phyloP scores from a whole-genome alignment of 2,888 invertebrate species.

The Noctua pronuba region DNA sequence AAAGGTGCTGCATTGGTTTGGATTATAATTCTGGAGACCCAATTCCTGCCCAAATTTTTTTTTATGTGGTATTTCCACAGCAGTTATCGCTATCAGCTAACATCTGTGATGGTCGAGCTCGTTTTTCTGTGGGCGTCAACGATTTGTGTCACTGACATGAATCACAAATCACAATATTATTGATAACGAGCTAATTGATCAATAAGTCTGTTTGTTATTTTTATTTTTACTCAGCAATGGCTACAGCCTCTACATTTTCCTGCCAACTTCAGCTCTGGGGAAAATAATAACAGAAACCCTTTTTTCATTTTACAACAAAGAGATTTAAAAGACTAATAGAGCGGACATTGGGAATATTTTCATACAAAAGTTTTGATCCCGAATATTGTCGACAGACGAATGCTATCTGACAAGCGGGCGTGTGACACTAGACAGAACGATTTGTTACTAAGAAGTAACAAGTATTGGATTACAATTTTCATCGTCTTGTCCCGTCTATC shows the following conservation, averaged over 20 bases:
- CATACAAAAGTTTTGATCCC: too few relatives aligned
- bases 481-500: too few relatives aligned
- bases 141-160: slow-evolving; percentile 31
- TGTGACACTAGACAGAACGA: too few relatives aligned
- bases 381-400: too few relatives aligned
- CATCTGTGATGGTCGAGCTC: slow-evolving; percentile 59
- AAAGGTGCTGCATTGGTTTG: too few relatives aligned
- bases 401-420: too few relatives aligned
- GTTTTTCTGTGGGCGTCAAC: slow-evolving; percentile 64
- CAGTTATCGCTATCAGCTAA: slow-evolving; percentile 28
- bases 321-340: too few relatives aligned
- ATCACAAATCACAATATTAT: slow-evolving; percentile 41
- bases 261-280: background rate
- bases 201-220: slow-evolving; percentile 2
- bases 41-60: background rate
- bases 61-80: slow-evolving; percentile 4
- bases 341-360: too few relatives aligned
- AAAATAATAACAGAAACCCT: background rate
- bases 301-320: background rate
- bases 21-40: background rate
- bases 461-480: too few relatives aligned
- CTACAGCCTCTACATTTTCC: background rate
- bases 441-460: too few relatives aligned
- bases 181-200: slow-evolving; percentile 22
- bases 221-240: background rate